Evolutionary conservation across 1,140 invertebrate genomes (phyloP).

Genomic region (Sminthurides bifidus): DNA sequence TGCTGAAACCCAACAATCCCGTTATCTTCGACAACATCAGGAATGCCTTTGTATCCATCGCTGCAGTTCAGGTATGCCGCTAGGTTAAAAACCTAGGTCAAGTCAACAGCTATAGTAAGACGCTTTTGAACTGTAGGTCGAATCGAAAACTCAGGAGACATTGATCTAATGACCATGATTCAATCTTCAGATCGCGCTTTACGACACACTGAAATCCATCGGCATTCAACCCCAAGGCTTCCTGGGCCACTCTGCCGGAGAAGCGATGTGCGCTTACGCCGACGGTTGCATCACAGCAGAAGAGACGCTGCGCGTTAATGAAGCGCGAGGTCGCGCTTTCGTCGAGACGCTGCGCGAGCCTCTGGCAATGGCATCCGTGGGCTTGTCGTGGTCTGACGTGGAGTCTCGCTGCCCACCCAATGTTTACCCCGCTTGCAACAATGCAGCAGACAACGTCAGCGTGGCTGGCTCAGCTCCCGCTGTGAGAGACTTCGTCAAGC

Average conservation of each 20-base stretch:
- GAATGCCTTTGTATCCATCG: slow-evolving; percentile 42
- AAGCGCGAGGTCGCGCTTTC: slow-evolving; percentile 78
- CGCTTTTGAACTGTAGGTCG: too few species aligned
- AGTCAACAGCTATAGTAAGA: too few species aligned
- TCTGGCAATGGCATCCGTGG: slow-evolving; percentile 70
- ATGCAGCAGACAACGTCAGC: slow-evolving; percentile 79
- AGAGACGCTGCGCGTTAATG: slow-evolving; percentile 81
- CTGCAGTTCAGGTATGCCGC: slow-evolving; percentile 38
- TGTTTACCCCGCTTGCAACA: slow-evolving; percentile 88
- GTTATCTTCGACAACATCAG: not conserved
- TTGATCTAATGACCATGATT: too few species aligned
- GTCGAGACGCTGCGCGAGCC: slow-evolving; percentile 57
- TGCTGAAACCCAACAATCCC: slow-evolving; percentile 45
- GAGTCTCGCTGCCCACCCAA: slow-evolving; percentile 55
- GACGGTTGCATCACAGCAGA: slow-evolving; percentile 85
- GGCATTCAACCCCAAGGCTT: not conserved
- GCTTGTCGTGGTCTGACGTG: slow-evolving; percentile 77
- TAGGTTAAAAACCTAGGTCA: too few species aligned
- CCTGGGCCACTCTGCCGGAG: slow-evolving; percentile 1
- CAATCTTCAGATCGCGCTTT: slow-evolving; percentile 1
- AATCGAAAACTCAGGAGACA: too few species aligned
- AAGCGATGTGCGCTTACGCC: slow-evolving; percentile 67
- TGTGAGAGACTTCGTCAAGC: slow-evolving; percentile 57
- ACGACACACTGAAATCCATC: not conserved
- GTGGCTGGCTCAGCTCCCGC: slow-evolving; percentile 70